Evolutionary conservation across 2,888 invertebrate species (phyloP), one percentile per base, ranked within the genome.

Genomic region (Amphipyra tragopoginis): DNA sequence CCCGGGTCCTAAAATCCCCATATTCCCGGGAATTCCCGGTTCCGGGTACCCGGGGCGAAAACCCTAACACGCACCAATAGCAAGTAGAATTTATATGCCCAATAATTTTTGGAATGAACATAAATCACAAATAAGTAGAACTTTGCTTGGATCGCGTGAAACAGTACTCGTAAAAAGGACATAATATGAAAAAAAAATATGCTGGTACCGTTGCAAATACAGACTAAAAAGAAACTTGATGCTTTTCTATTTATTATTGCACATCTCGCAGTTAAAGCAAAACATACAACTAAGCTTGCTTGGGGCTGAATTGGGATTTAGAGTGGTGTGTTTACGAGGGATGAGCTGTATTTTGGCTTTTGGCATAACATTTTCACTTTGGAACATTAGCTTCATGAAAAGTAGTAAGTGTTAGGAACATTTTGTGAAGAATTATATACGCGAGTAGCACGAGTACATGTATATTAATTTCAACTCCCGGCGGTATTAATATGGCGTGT

Each of bases 301-400:
- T 63, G 53, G 26, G 29, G 29, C 10, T 15, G 64, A 54, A 75
- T 60, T 48, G 54, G 47, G 26, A 64, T 38, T 40, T 43, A 48
- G 43, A 75, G 51, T 39, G 33, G 42, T 43, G 42, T 72, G 58
- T 75, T 75, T 56, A 65, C 58, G 61, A 72, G 54, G 55, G 21
- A 21, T 3, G 21, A 2, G 3, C 21, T 2, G 21, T 21, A n/a
- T n/a, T n/a, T n/a, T n/a, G n/a, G n/a, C n/a, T n/a, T n/a, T 61
- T 34, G 75, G 29, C 45, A 38, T 60, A 55, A 48, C 21, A 56
- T 65, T 71, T 70, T 75, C 51, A 71, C 57, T 70, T 58, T 48
- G 36, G 13, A 58, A 65, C 65, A 72, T 75, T 70, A 65, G 45
- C 45, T 65, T 65, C 49, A 58, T 62, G 75, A 71, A 61, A 40